Base-by-base conservation (phyloP, 2,797 vertebrate genomes). In the Micrastur ruficollis region DNA sequence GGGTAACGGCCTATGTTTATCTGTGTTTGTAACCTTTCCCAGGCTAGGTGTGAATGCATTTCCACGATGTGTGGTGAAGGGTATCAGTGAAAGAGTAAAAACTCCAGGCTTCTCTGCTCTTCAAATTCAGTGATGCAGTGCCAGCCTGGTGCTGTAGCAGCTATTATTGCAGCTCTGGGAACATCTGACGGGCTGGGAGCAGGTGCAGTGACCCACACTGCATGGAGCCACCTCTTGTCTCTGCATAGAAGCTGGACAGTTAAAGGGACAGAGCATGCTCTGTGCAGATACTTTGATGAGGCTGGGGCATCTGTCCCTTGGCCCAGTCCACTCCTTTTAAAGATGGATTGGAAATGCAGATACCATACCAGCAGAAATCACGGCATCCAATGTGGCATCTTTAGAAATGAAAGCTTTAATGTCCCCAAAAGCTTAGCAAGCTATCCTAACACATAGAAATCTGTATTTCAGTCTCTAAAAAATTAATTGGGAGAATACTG, bases 251-350 rank as follows among this genome's bases (percentile, higher is more conserved):
- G 81, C 78, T 3, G 5, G n/a, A 21, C n/a, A 8, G 81, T 6
- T 38, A 23, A 27, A 85, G 75, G 72, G 22, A 65, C 49, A 55
- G 56, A 36, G 82, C 34, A 50, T 6, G 29, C 55, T 31, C 76
- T 11, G 12, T 8, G 75, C 56, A 12, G 40, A 13, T 21, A 11
- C 63, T 23, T 10, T 11, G 36, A 23, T 9, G 19, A 52, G 74
- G 23, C 21, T 12, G 62, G 19, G 22, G 32, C 15, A n/a, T 31
- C 62, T 21, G 21, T 21, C 25, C 80, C 66, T 21, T 4, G 29
- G 72, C 31, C 29, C 52, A 4, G 0, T 5, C 22, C 5, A 0
- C 32, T 47, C 36, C 36, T 46, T 17, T 2, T 13, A 9, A 42
- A 25, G 32, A 59, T 8, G 36, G 67, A 27, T 0, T 27, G 74